Conservation (phyloP, 2,797 vertebrate genomes). For the Malacoctenus gilli region DNA sequence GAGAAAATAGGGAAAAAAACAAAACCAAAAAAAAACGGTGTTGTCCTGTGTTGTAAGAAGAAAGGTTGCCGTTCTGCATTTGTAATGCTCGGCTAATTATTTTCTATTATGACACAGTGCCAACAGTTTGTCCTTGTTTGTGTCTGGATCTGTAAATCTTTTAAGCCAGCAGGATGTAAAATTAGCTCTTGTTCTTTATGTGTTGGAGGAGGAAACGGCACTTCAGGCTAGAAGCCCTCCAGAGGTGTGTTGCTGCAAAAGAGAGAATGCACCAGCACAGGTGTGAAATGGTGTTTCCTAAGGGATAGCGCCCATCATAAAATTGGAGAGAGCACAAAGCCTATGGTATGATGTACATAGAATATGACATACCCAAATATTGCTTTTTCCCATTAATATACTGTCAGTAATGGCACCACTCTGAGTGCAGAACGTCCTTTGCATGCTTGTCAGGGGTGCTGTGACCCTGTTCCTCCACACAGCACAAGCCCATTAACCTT, state of each 20-base stretch:
- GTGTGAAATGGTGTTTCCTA: conserved; percentile 52
- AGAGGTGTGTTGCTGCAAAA: conserved; percentile 28
- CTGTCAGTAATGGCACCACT: conserved; percentile 72
- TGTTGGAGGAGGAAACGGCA: conserved; percentile 29
- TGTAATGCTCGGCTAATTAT: conserved; percentile 59
- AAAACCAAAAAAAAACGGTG: too few relatives aligned
- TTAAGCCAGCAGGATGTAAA: conserved; percentile 59
- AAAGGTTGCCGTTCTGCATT: conserved; percentile 41
- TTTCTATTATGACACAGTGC: conserved; percentile 49
- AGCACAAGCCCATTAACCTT: conserved; percentile 82
- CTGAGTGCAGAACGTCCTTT: conserved; percentile 68
- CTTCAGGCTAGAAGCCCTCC: conserved; percentile 33
- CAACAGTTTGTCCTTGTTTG: conserved; percentile 62
- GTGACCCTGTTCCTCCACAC: conserved; percentile 77
- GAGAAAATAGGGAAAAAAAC: conserved; percentile 20
- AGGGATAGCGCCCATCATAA: conserved; percentile 43
- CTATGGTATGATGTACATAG: conserved; percentile 58
- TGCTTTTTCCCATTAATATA: conserved; percentile 74
- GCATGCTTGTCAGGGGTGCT: conserved; percentile 77
- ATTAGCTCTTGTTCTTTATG: conserved; percentile 55
- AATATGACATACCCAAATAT: conserved; percentile 73
- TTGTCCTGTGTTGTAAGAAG: conserved; percentile 28
- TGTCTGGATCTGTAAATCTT: conserved; percentile 62
- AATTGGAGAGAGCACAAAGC: conserved; percentile 58
- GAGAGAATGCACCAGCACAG: conserved; percentile 27